Evolutionary conservation across 2,113 vertebrate species (phyloP).

Genomic region (Apaloderma vittatum): DNA sequence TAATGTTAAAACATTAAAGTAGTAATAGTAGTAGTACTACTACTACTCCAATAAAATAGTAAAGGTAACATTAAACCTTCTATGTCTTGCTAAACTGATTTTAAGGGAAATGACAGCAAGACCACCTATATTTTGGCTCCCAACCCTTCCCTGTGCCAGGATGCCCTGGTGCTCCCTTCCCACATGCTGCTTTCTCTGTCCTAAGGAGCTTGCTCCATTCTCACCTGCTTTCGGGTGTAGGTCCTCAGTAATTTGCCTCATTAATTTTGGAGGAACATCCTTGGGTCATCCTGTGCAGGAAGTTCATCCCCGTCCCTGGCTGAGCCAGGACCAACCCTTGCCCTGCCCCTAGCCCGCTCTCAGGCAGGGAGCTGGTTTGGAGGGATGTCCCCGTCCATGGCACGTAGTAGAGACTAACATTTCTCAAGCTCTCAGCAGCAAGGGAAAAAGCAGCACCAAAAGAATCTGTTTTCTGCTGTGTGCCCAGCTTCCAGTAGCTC

Average conservation of each 20-base stretch:
- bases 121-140: background rate
- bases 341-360: fast-evolving
- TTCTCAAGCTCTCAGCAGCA: background rate
- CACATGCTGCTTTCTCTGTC: background rate
- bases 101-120: background rate
- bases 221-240: background rate
- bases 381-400: background rate
- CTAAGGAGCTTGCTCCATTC: background rate
- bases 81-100: background rate
- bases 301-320: background rate
- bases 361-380: background rate
- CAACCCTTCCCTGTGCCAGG: background rate
- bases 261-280: background rate
- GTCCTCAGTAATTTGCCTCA: background rate
- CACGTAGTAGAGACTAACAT: background rate
- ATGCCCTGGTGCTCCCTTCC: background rate
- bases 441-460: background rate
- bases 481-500: background rate
- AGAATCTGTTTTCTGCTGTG: background rate
- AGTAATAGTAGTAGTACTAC: too few species aligned
- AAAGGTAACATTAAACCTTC: background rate
- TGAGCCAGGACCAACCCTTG: background rate
- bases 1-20: background rate
- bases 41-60: too few species aligned
- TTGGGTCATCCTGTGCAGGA: background rate